Conservation (phyloP, 2,888 invertebrate species). For the Muschampia plurimacula region DNA sequence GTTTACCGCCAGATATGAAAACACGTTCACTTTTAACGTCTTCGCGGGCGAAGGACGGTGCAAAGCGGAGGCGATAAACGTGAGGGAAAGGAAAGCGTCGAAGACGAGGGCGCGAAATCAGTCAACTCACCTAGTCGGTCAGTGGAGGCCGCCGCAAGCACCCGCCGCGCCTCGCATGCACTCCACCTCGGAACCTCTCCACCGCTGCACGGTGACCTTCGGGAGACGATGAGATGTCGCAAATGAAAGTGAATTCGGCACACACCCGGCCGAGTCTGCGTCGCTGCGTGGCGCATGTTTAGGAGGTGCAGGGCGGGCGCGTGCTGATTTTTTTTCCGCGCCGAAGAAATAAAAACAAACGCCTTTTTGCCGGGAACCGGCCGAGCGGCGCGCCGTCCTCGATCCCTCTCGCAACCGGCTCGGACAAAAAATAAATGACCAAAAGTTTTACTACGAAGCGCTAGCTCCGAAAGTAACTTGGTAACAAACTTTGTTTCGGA, state of each 20-base stretch:
- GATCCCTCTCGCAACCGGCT: constrained; percentile 39
- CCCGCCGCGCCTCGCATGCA: constrained; percentile 63
- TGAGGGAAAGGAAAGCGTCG: constrained; percentile 67
- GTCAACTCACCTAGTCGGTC: constrained; percentile 80
- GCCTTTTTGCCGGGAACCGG: constrained; percentile 79
- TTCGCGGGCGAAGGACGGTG: constrained; percentile 73
- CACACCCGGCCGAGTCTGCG: constrained; percentile 82
- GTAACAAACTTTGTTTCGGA: constrained; percentile 46
- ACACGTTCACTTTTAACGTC: constrained; percentile 68
- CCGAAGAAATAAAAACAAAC: constrained; percentile 85
- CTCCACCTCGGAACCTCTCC: constrained; percentile 47
- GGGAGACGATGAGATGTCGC: constrained; percentile 82
- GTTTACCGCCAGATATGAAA: constrained; percentile 60
- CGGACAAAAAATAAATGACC: constrained; percentile 33
- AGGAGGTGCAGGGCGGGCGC: constrained; percentile 85
- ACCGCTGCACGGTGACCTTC: constrained; percentile 82
- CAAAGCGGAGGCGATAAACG: constrained; percentile 75
- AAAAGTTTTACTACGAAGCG: constrained; percentile 31
- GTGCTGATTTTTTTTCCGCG: constrained; percentile 82
- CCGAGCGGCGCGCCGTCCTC: constrained; percentile 55
- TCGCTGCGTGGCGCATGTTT: constrained; percentile 86
- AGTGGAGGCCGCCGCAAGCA: constrained; percentile 76
- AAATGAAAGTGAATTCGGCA: constrained; percentile 86
- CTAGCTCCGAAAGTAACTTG: constrained; percentile 42
- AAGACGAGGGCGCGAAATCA: constrained; percentile 73